Base-by-base conservation (phyloP, 2,113 vertebrate genomes). In the Probosciger aterrimus region DNA sequence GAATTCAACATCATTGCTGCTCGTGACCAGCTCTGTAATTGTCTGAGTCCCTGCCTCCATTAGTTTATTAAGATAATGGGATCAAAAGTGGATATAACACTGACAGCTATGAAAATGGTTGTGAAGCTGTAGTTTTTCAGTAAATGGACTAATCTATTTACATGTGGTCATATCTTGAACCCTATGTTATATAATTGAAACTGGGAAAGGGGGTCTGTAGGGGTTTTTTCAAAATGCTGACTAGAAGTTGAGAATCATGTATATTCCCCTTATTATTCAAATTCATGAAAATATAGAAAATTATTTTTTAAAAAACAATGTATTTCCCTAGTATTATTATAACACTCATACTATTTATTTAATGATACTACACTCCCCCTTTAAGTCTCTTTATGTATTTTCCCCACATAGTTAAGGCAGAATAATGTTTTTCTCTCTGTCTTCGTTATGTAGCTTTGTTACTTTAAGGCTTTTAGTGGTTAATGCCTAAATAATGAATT, bases 151-250 rank as follows among this genome's bases (percentile, higher is more conserved):
- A 27, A 68, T 50, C 39, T 57, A 3, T 88, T 80, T 81, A 57
- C 19, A 43, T 7, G 11, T 74, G 14, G 31, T 35, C 24, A 7
- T 31, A 47, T 14, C 33, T 52, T 63, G 18, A 92, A 43, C 2
- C 2, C 6, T 44, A 4, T 0, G 0, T 7, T 63, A 7, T 13
- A 6, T 9, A 46, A 20, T 1, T 60, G 33, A 69, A 88, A 55
- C 8, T 8, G 3, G 4, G 11, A 3, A 77, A 3, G 2, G 2
- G 2, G 0, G 24, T 68, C 22, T 52, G 52, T 11, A 14, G 25
- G 44, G 4, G 7, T 9, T 75, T 63, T 62, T 70, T 12, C 11
- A 73, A 84, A 89, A 76, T 46, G 7, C 0, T 39, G 19, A 63
- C 5, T 20, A 43, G 62, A 59, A 67, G 4, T 10, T 85, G 16